Conservation (phyloP, 2,888 invertebrate genomes). For the Phaonia tiefii region DNA sequence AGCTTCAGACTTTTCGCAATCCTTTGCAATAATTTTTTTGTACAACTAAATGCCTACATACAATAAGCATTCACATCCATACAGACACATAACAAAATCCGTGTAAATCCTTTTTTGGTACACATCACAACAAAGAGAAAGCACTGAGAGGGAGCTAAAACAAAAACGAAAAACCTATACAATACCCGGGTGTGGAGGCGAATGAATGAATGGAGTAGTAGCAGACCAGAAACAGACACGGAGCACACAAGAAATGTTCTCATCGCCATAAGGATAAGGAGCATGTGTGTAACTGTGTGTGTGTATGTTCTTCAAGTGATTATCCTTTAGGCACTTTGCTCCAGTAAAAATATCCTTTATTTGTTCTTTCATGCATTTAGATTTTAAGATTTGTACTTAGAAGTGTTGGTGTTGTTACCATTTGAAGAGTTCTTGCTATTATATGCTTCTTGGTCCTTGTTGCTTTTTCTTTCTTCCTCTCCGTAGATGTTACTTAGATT, state of each 20-base stretch:
- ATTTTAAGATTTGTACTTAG: slow-evolving; percentile 55
- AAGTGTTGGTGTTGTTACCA: slow-evolving; percentile 24
- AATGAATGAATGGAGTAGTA: neutral
- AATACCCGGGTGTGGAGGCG: slow-evolving; percentile 4
- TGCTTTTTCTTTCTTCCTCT: slow-evolving; percentile 6
- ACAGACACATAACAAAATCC: slow-evolving; percentile 30
- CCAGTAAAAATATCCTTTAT: slow-evolving; percentile 17
- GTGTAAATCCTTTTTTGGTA: slow-evolving; percentile 42
- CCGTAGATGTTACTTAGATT: slow-evolving; percentile 57
- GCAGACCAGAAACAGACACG: slow-evolving; percentile 1
- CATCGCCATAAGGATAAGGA: slow-evolving; percentile 27
- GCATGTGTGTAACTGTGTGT: slow-evolving; percentile 9
- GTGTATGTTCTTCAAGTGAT: slow-evolving; percentile 51
- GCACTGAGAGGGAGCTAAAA: neutral
- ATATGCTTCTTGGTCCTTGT: slow-evolving; percentile 9
- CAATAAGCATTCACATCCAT: neutral
- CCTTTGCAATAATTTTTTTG: slow-evolving; percentile 49
- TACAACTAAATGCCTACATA: slow-evolving; percentile 46
- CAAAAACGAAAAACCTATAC: slow-evolving; percentile 14
- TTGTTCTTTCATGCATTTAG: slow-evolving; percentile 33
- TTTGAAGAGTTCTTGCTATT: slow-evolving; percentile 30
- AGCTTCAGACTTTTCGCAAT: slow-evolving; percentile 48
- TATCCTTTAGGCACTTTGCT: slow-evolving; percentile 59
- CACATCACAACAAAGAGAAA: neutral
- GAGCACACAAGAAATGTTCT: slow-evolving; percentile 9